These are phyloP conservation scores for Crypturellus undulatus DNA, from an alignment of 2,113 vertebrate species.

Conservation along the genomic window DNA sequence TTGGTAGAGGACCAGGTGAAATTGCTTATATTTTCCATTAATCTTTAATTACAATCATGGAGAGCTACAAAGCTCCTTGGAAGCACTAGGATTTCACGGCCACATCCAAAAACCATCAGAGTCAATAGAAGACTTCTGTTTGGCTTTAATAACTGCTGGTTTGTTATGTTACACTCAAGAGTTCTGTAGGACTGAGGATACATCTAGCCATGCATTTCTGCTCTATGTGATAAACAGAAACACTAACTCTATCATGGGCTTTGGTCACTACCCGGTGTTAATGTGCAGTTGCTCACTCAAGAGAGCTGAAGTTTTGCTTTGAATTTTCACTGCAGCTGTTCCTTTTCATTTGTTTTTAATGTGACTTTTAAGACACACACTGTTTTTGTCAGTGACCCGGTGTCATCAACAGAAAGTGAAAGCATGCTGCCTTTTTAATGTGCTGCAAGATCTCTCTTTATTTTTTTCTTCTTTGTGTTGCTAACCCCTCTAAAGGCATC, in stretches of 20 bases:
- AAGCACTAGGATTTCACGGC: background rate
- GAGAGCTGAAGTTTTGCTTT: background rate
- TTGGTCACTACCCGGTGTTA: background rate
- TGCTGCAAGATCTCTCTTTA: background rate
- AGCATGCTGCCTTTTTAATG: background rate
- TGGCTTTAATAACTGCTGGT: background rate
- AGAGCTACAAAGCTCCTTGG: background rate
- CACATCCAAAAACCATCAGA: background rate
- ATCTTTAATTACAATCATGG: background rate
- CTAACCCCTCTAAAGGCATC: background rate
- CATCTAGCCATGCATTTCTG: background rate
- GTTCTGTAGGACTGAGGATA: background rate
- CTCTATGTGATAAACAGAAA: background rate
- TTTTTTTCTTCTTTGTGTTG: background rate
- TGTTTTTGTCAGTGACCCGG: background rate
- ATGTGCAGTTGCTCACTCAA: background rate
- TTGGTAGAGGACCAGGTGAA: background rate
- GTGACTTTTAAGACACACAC: background rate
- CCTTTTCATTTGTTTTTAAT: background rate
- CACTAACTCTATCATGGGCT: background rate
- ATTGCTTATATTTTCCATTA: constrained; percentile 3
- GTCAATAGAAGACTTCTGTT: background rate
- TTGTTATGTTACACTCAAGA: background rate
- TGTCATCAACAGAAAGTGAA: background rate
- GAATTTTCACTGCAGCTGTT: background rate